phyloP scores from a whole-genome alignment of 2,113 vertebrate genomes.

The Athene cunicularia region DNA sequence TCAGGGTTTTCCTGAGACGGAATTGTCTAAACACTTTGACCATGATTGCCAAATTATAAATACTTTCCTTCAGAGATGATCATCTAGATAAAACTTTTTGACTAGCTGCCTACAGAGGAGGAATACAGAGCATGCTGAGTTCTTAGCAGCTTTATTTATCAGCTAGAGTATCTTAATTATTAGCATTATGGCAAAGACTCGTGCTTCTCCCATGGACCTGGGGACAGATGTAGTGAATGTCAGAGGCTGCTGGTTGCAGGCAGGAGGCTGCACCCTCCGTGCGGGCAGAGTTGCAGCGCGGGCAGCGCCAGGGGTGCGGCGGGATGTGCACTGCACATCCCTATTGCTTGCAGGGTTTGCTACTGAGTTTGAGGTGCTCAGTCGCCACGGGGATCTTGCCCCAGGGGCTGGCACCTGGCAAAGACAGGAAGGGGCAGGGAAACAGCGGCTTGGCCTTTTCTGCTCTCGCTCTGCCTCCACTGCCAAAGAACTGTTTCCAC shows the following conservation, averaged over 20 bases:
- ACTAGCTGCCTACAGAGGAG: not conserved
- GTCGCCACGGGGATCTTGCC: fast-evolving
- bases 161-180: not conserved
- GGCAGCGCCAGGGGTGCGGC: fast-evolving
- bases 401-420: not conserved
- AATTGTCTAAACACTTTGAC: slow-evolving; percentile 35
- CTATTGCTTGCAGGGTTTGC: not conserved
- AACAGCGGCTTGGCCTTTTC: not conserved
- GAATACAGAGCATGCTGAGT: fast-evolving
- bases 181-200: not conserved
- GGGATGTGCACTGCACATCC: fast-evolving
- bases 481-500: slow-evolving; percentile 15
- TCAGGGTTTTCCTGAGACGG: slow-evolving; percentile 1
- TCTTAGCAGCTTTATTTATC: not conserved
- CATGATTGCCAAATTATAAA: not conserved
- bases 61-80: slow-evolving; percentile 21
- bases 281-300: fast-evolving
- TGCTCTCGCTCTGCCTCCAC: not conserved
- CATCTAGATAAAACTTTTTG: not conserved
- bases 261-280: not conserved
- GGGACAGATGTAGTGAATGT: not conserved
- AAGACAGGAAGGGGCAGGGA: not conserved
- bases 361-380: not conserved
- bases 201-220: not conserved
- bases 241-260: not conserved